Evolutionary conservation across 2,113 vertebrate species (phyloP), one percentile per base, ranked within the genome.

Genomic region (Natator depressus): DNA sequence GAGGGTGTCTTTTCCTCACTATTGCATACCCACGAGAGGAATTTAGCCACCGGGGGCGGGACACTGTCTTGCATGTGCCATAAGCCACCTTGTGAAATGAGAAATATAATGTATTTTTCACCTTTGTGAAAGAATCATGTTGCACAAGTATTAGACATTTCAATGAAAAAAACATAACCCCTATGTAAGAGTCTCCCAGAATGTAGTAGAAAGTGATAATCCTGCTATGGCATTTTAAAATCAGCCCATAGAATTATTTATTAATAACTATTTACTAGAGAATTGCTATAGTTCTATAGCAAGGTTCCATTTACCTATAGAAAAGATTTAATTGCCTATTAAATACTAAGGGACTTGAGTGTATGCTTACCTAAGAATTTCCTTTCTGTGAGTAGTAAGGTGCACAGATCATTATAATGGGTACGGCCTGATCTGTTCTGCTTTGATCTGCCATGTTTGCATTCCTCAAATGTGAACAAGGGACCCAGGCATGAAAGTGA

Each of bases 171-270:
- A n/a, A 50, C 31, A 6, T 50, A 88, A 80, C 10, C 49, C 85
- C 81, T 47, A 72, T 62, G 25, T 87, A 91, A 96, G 85, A 79
- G 8, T 17, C 11, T 87, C 29, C 51, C 4, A 93, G 76, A 88
- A 27, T 80, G 62, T 55, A 17, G 76, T 49, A 93, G 35, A 79
- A 89, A 81, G 53, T 10, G 27, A 94, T 88, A 62, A 87, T 16
- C 38, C 82, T 90, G 90, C 65, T 65, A 89, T 38, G 93, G 62
- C 59, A 89, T 91, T 94, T 88, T 80, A 16, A 86, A 50, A 76
- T 78, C 81, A 91, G 27, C 49, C 91, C 75, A 62, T 80, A 69
- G 94, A 94, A 94, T 4, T 53, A 91, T 72, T 72, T 19, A n/a
- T 17, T 72, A 38, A 35, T 20, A 72, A 19, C 35, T 72, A 72